phyloP scores from a whole-genome alignment of 2,113 vertebrate species.

The Pyrgilauda ruficollis region DNA sequence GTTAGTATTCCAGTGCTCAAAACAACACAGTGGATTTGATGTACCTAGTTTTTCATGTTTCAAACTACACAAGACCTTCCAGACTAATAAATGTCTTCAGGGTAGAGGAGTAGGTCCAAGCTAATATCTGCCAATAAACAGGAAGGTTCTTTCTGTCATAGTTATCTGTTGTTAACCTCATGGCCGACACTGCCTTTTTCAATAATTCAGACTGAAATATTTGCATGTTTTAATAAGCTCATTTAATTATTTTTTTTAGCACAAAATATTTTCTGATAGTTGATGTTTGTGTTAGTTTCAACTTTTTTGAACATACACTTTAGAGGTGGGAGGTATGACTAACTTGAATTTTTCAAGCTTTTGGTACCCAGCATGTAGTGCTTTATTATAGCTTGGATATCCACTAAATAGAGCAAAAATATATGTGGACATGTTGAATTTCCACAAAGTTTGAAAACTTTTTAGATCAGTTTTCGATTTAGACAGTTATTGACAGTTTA shows the following conservation, averaged over 20 bases:
- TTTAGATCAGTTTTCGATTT: neutral
- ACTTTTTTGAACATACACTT: neutral
- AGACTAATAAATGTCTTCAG: neutral
- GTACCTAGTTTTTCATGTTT: neutral
- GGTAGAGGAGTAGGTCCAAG: neutral
- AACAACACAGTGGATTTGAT: neutral
- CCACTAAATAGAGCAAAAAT: neutral
- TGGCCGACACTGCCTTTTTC: neutral
- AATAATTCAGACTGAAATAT: neutral
- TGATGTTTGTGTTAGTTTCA: neutral
- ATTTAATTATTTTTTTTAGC: neutral
- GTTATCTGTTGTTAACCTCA: neutral
- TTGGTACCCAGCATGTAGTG: neutral
- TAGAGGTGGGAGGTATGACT: neutral
- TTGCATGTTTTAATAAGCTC: neutral
- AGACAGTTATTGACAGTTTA: neutral
- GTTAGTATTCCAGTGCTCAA: neutral
- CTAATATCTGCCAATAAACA: neutral
- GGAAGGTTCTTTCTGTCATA: neutral
- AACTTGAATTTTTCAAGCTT: neutral
- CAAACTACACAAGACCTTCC: neutral
- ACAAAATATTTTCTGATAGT: neutral
- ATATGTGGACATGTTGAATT: neutral
- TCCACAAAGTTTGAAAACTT: neutral
- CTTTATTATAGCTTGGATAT: neutral